Conservation (phyloP, 2,797 vertebrate genomes). For the Harpagifer antarcticus region DNA sequence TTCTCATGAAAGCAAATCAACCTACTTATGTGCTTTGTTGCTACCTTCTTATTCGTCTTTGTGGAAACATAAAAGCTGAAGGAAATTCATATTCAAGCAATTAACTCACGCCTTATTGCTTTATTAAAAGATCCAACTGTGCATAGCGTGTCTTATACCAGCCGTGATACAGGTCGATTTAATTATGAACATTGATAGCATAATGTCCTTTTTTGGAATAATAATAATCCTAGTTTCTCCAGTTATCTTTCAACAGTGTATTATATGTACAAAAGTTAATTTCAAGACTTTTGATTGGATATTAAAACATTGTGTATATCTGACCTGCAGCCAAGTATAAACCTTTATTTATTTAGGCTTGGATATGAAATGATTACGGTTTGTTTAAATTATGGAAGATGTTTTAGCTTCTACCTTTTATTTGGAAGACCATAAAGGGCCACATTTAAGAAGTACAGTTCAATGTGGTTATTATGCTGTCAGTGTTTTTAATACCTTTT, state of each 20-base stretch:
- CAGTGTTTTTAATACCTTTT: conserved; percentile 23
- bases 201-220: not conserved
- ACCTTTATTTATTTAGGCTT: not conserved
- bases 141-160: not conserved
- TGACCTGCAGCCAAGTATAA: conserved; percentile 7
- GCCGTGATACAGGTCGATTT: not conserved
- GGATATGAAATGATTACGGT: conserved; percentile 7
- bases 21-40: not conserved
- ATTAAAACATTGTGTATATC: conserved; percentile 2
- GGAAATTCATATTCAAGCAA: conserved; percentile 1
- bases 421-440: conserved; percentile 35
- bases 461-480: conserved; percentile 40
- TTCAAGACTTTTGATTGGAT: not conserved
- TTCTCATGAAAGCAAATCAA: not conserved
- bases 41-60: conserved; percentile 7
- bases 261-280: not conserved
- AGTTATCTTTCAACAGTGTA: not conserved
- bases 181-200: conserved; percentile 7
- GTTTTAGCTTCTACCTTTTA: conserved; percentile 40
- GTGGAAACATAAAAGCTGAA: not conserved
- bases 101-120: conserved; percentile 4
- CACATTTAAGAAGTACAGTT: conserved; percentile 43
- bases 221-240: not conserved
- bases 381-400: conserved; percentile 6
- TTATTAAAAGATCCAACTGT: conserved; percentile 13